Base-by-base conservation (phyloP, 2,888 invertebrate species). In the Dusona sp. region DNA sequence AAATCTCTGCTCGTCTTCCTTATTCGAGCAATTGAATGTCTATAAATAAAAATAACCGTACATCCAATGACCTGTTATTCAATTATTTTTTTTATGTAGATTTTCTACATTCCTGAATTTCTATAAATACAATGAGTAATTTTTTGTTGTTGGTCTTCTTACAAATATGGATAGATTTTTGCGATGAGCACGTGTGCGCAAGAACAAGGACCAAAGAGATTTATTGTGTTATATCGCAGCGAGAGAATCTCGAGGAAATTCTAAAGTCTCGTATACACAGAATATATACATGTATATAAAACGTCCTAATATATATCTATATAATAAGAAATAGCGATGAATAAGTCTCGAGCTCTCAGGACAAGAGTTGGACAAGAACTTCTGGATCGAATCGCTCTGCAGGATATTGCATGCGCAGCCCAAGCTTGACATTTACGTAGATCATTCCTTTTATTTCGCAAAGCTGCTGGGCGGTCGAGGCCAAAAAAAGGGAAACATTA, bases 371-470 rank as follows among this genome's bases (percentile, higher is more conserved):
- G 75, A 54, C 79, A 78, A 86, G 84, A 74, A 86, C 22, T 81
- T 51, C 51, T 70, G 84, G 22, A 84, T 84, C 86, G 81, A 86
- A 86, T 86, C 84, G 84, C 65, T 75, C 29, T 13, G 51, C 79
- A 65, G 48, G 75, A 77, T 70, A 74, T 85, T 70, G 19, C 64
- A 65, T 42, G 72, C 42, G 36, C 29, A 61, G 67, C 42, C 67
- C 33, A 33, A 73, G 48, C 83, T 57, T 36, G 77, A 75, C 74
- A 29, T 86, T 86, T 77, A 86, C 79, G 80, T 81, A 81, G 57
- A 74, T 83, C 77, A 73, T 78, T 78, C 74, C 75, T 57, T 75
- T 83, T 78, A 80, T 77, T 72, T 74, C 73, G 25, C 54, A 42
- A 61, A 22, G 57, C 45, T 75, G 33, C 81, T 38, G 73, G 83